A percentile compares a stretch with the other conserved stretches of the same genome.
Evolutionary conservation across 2,888 invertebrate genomes (phyloP).

Genomic region (Hemithea aestivaria): DNA sequence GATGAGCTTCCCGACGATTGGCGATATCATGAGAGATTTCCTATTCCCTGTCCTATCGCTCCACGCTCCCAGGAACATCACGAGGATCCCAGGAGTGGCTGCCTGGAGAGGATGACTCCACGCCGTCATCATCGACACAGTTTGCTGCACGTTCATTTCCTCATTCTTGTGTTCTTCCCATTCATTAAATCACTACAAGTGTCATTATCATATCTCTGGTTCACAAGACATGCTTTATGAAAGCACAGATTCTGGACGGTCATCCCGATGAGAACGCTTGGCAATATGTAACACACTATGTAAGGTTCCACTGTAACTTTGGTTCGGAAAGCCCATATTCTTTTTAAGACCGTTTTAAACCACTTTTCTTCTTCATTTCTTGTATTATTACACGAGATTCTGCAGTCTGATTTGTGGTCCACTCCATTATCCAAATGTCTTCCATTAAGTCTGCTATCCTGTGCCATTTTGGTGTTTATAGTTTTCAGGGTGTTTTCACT

Average conservation of each 20-base stretch:
- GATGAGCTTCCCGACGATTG: conserved; percentile 75
- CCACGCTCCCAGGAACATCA: conserved; percentile 80
- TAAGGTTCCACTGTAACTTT: conserved; percentile 82
- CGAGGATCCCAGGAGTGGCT: conserved; percentile 75
- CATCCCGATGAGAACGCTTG: conserved; percentile 81
- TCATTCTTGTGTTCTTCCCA: conserved; percentile 58
- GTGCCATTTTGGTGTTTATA: too few species aligned
- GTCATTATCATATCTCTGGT: conserved; percentile 68
- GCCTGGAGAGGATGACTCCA: conserved; percentile 79
- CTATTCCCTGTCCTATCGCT: conserved; percentile 78
- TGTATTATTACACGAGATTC: too few species aligned
- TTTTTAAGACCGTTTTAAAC: neutral
- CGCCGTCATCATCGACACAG: conserved; percentile 76
- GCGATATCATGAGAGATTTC: conserved; percentile 78
- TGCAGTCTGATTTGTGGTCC: too few species aligned
- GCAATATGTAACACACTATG: conserved; percentile 81
- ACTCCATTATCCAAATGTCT: too few species aligned
- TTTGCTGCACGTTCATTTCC: conserved; percentile 66
- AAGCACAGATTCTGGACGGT: conserved; percentile 75
- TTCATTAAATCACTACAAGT: conserved; percentile 73
- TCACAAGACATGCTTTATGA: conserved; percentile 79
- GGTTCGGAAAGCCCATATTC: conserved; percentile 53
- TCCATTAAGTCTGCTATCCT: too few species aligned
- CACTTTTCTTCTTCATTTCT: neutral
- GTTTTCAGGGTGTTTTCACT: too few species aligned